Evolutionary conservation across 2,797 vertebrate genomes (phyloP).

Genomic region (Phataginus tricuspis): DNA sequence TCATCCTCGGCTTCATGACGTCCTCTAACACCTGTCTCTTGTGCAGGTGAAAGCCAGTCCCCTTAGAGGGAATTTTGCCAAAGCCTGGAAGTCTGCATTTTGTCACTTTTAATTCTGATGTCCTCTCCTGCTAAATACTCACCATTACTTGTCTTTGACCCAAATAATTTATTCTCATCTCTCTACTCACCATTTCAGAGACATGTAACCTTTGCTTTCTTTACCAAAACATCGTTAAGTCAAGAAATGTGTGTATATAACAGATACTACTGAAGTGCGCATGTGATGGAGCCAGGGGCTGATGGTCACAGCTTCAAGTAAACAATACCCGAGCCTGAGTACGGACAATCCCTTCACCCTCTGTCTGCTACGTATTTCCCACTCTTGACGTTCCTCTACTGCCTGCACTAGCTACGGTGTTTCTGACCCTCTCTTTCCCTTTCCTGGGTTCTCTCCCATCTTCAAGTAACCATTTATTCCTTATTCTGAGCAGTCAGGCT

Average conservation of each 20-base stretch:
- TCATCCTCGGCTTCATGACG: not conserved
- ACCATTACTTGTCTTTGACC: not conserved
- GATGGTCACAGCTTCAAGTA: not conserved
- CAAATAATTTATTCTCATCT: not conserved
- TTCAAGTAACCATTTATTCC: slow-evolving; percentile 55
- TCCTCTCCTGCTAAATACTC: not conserved
- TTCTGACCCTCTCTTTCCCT: slow-evolving; percentile 19
- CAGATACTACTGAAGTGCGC: not conserved
- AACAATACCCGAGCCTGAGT: not conserved
- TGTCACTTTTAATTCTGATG: not conserved
- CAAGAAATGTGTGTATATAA: not conserved
- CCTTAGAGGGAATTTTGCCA: not conserved
- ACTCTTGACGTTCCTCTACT: not conserved
- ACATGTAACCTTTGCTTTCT: not conserved
- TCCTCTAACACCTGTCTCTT: not conserved
- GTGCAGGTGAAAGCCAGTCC: not conserved
- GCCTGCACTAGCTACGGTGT: not conserved
- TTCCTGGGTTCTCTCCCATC: not conserved
- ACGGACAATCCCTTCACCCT: not conserved
- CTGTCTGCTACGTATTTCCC: not conserved
- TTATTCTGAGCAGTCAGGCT: not conserved
- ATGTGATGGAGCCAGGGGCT: not conserved
- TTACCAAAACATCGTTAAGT: not conserved
- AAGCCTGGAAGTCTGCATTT: not conserved
- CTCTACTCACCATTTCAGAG: not conserved